Evolutionary conservation across 2,888 invertebrate genomes (phyloP).

Genomic region (Apodemia mormo): DNA sequence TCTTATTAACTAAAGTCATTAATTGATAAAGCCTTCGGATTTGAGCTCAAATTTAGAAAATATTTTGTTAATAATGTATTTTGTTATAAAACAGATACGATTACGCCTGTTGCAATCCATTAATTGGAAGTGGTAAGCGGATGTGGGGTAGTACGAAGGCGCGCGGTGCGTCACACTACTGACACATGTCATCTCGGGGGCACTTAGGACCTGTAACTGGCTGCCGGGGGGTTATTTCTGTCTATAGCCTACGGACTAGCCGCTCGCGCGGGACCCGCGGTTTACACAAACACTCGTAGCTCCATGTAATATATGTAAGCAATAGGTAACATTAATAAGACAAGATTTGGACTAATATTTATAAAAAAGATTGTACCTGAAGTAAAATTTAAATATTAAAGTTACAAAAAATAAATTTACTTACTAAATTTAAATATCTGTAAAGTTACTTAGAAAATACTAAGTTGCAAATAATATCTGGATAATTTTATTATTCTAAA

Average conservation of each 20-base stretch:
- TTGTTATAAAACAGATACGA: no score
- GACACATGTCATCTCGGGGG: constrained; percentile 68
- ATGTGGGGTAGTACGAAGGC: constrained; percentile 47
- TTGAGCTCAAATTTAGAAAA: no score
- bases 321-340: constrained; percentile 36
- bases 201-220: constrained; percentile 77
- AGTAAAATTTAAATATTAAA: constrained; percentile 47
- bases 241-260: constrained; percentile 69
- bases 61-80: no score
- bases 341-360: constrained; percentile 16
- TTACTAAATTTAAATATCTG: constrained; percentile 11
- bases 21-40: no score
- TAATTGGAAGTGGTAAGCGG: constrained; percentile 35
- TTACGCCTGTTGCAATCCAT: not conserved
- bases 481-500: not conserved
- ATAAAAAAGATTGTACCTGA: constrained; percentile 53
- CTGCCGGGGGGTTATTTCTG: constrained; percentile 77
- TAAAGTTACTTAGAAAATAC: constrained; percentile 17
- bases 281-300: constrained; percentile 48
- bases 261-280: constrained; percentile 59
- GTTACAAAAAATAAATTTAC: constrained; percentile 24
- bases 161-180: constrained; percentile 58
- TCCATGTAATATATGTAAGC: constrained; percentile 44
- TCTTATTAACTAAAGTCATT: no score
- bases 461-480: constrained; percentile 22